Base-by-base conservation (phyloP, 2,797 vertebrate genomes). In the Thripadectes ignobilis region DNA sequence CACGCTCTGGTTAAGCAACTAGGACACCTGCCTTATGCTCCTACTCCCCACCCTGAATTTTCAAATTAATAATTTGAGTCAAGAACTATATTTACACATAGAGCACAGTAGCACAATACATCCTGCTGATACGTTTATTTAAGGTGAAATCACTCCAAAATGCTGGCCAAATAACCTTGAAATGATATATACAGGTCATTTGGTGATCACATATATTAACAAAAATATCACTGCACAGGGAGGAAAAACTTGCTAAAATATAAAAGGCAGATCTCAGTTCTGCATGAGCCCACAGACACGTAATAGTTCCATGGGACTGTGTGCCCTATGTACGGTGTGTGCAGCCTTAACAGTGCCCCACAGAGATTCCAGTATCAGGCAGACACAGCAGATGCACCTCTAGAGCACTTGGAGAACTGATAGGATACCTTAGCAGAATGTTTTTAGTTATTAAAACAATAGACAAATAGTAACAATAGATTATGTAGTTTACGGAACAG, bases 381-480 rank as follows among this genome's bases (percentile, higher is more conserved):
- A 89, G 59, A 76, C 67, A 87, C 24, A 84, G 80, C 54, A 58
- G 68, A 80, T 9, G 11, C n/a, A 69, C 27, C 75, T 91, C 68
- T 55, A 38, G 38, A 93, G 74, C 79, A 71, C 72, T 49, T 1
- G 1, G 34, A 79, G 52, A 52, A 74, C 45, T 4, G 7, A 2
- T 30, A 75, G 81, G 23, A 62, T 7, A 63, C 23, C 54, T 46
- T 16, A 79, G 36, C 30, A 85, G 45, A 92, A 75, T 1, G 5
- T 7, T 74, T 73, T 77, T 45, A 80, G 24, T 89, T 52, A 77
- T 6, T 22, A 51, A 88, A 87, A 73, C 30, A 72, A 29, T 7
- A 34, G 54, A 62, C 63, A 73, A 92, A 54, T 59, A 68, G 49
- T 34, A 71, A 39, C 26, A 54, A 26, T 32, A 46, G 51, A 77